Evolutionary conservation across 2,888 invertebrate genomes (phyloP), one percentile per base, ranked within the genome.

Genomic region (Biston stratarius): DNA sequence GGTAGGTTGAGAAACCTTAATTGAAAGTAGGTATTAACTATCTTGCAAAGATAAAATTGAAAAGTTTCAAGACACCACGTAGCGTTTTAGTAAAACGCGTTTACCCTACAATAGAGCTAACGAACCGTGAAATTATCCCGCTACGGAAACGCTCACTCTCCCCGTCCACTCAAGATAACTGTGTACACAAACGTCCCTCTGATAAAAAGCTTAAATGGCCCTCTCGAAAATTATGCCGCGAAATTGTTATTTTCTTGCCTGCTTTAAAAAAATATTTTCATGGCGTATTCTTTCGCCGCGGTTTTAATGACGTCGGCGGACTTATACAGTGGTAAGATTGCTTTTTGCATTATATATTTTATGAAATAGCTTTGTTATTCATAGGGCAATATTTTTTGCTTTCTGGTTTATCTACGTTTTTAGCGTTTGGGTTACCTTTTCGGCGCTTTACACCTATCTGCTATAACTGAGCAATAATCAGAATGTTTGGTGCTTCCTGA

Each of bases 181-280:
- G 90, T 84, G 83, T 88, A 92, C 83, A 91, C 90, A 89, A 89
- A 88, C 86, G 87, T 88, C 81, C 76, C 79, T 76, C 86, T 88
- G 92, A 92, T 91, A 92, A 92, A 91, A 91, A 90, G 89, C 91
- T 89, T 84, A 90, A 91, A 90, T 88, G 89, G 87, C 86, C 86
- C 80, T 82, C 85, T 87, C 82, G 82, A 85, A 90, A 92, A 92
- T 91, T 91, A 91, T 91, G 85, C 88, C 78, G 77, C 79, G 79
- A 86, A 90, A 90, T 91, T 91, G 89, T 91, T 91, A 91, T 91
- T 89, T 87, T 87, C 85, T 83, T 82, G 86, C 83, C 79, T 78
- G 80, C 76, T 82, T 84, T 80, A 83, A 83, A 38, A n/a, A 87
- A 87, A 85, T 83, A 85, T 86, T 84, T 81, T 79, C 76, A 78